A percentile compares a stretch with the other conserved stretches of the same genome.
Evolutionary conservation across 2,888 invertebrate species (phyloP).

Genomic region (Holacanthella duospinosa): DNA sequence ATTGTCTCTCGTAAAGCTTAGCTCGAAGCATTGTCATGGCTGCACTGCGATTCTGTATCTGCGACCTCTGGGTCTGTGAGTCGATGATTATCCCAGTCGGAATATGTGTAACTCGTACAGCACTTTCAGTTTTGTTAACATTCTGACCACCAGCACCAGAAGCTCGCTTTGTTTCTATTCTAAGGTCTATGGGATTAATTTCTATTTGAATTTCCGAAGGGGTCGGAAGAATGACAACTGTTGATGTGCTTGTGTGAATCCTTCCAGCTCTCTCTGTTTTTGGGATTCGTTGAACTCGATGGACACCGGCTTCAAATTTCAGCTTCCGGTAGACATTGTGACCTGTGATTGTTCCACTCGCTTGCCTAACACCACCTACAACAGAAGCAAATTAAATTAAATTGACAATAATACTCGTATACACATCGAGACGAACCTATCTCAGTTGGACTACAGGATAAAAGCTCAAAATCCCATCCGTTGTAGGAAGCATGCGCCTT

Average conservation of each 20-base stretch:
- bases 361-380: conserved; percentile 62
- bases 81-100: conserved; percentile 71
- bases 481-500: conserved; percentile 57
- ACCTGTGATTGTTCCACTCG: conserved; percentile 56
- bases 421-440: no score
- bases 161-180: conserved; percentile 74
- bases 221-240: conserved; percentile 77
- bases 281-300: conserved; percentile 90
- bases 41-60: conserved; percentile 66
- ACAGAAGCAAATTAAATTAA: not conserved
- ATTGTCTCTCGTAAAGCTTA: conserved; percentile 57
- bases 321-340: conserved; percentile 55
- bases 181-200: conserved; percentile 63
- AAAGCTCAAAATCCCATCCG: conserved; percentile 50
- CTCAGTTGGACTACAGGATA: conserved; percentile 45
- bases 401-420: no score
- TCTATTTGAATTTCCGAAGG: conserved; percentile 66
- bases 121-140: conserved; percentile 91
- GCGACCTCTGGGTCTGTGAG: conserved; percentile 77
- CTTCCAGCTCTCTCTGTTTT: conserved; percentile 76
- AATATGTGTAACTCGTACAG: conserved; percentile 79
- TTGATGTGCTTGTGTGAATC: conserved; percentile 88
- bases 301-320: conserved; percentile 82
- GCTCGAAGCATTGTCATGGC: conserved; percentile 67
- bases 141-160: conserved; percentile 93